Evolutionary conservation across 2,888 invertebrate genomes (phyloP), one percentile per base, ranked within the genome.

Genomic region (Galerucella nymphaeae): DNA sequence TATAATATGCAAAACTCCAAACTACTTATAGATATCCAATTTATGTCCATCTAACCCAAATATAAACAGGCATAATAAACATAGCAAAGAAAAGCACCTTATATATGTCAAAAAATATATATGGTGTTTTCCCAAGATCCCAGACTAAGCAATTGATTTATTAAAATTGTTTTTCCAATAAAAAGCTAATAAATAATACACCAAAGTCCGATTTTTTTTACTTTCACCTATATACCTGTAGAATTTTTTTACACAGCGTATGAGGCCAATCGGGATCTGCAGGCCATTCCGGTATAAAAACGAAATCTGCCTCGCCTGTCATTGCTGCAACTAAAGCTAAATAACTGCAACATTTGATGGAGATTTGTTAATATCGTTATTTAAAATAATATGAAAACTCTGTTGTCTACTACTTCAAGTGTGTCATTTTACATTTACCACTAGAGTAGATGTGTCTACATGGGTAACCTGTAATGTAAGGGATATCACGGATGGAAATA

Each of bases 241-340:
- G 87, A 85, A 94, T 90, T 88, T 93, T 93, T 89, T 92, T 91
- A 90, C 94, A 92, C 87, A 95, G 89, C 88, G 91, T 91, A 87
- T 91, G 93, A 84, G 93, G 93, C 99, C 99, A 99, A 88, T 96
- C 94, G 85, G 90, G 89, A 86, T 93, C 93, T 84, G 96, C 97
- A 82, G 99, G 98, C 92, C 96, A 96, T 89, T 99, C 99, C 72
- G 99, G 98, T 87, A 98, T 96, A 91, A 99, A 98, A 85, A 98
- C 95, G 92, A 93, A 98, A 90, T 98, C 98, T 83, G 98, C 98
- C 88, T 98, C 99, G 83, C 93, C 92, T 84, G 97, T 94, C 89
- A 98, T 90, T 87, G 97, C 97, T 88, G 96, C 95, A 84, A 97
- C 96, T 88, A 99, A 89, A 83, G 97, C 98, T 90, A 99, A 92